These are phyloP conservation scores for Saimiri boliviensis DNA, from an alignment of 2,113 vertebrate species.

Conservation along the genomic window DNA sequence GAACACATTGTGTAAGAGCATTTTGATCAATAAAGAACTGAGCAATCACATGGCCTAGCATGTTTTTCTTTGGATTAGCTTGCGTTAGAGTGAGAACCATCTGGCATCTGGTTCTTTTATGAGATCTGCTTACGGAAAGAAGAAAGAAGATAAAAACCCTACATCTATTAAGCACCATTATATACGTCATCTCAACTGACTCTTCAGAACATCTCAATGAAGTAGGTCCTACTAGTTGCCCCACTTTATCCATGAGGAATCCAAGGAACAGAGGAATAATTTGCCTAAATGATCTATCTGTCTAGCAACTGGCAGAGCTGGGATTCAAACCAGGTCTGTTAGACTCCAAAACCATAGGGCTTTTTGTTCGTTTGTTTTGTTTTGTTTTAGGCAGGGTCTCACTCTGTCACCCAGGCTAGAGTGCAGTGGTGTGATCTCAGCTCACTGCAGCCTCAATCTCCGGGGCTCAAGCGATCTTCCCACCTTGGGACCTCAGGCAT, in stretches of 20 bases:
- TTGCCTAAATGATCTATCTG: neutral
- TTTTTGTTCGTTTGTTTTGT: no score
- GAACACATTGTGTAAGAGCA: neutral
- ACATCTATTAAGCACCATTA: neutral
- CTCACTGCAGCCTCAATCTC: no score
- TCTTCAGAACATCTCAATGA: neutral
- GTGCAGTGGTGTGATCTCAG: no score
- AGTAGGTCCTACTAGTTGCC: neutral
- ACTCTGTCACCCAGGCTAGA: no score
- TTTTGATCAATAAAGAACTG: neutral
- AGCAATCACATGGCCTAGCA: neutral
- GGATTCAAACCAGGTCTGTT: neutral
- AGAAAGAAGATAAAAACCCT: neutral
- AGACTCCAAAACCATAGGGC: neutral
- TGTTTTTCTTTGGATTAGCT: neutral
- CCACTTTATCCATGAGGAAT: neutral
- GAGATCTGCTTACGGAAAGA: neutral
- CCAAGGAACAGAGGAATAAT: neutral
- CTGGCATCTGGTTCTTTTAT: neutral
- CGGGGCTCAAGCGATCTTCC: no score
- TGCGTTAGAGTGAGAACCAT: neutral
- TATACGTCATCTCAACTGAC: neutral
- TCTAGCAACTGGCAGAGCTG: neutral
- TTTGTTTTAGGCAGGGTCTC: no score
- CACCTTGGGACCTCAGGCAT: no score